phyloP scores from a whole-genome alignment of 1,140 invertebrate species.

The Chelonus insularis region DNA sequence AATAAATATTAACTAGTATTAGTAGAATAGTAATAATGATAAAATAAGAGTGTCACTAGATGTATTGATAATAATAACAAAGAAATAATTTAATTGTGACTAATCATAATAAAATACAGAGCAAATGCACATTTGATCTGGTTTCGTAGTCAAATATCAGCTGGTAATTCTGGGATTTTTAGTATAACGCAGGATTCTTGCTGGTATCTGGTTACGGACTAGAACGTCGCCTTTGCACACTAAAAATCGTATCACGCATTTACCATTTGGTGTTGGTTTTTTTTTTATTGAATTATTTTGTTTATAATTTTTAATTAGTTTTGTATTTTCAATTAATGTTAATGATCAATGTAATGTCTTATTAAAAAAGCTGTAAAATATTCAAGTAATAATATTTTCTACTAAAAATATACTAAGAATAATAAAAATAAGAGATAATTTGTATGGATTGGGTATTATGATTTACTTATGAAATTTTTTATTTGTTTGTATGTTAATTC shows the following conservation, averaged over 20 bases:
- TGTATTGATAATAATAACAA: no score
- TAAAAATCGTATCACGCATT: constrained; percentile 44
- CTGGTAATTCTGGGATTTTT: constrained; percentile 90
- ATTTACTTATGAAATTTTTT: no score
- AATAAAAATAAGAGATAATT: neutral
- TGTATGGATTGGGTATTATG: no score
- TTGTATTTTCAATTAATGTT: neutral
- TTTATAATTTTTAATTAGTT: constrained; percentile 24
- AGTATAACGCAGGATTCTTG: constrained; percentile 74
- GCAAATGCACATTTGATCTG: constrained; percentile 49
- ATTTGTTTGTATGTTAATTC: no score
- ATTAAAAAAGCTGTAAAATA: no score
- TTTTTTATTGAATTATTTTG: constrained; percentile 28
- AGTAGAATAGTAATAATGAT: no score
- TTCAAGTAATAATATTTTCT: no score
- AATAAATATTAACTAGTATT: no score
- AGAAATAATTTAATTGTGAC: constrained; percentile 21
- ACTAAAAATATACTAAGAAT: no score
- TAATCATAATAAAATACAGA: constrained; percentile 32
- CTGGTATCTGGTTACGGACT: constrained; percentile 73
- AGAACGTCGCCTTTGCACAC: constrained; percentile 53
- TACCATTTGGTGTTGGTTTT: constrained; percentile 51
- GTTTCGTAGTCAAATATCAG: constrained; percentile 86
- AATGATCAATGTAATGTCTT: neutral
- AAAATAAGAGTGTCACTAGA: no score